Conservation (phyloP, 30 jellyfish, hydroid and myxozoan genomes). For the Pseudorhiza aurosa region DNA sequence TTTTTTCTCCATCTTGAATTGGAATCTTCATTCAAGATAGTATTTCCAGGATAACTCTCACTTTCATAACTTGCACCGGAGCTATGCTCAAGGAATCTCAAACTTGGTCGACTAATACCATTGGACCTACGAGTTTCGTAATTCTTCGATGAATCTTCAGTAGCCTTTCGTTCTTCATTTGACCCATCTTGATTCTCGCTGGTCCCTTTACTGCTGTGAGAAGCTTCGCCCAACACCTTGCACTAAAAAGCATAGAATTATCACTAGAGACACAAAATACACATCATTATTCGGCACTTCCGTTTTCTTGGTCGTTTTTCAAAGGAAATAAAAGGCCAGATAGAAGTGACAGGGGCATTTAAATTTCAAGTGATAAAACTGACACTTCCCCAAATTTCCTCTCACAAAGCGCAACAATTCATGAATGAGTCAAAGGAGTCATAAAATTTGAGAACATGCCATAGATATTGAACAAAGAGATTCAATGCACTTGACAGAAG, state of each 20-base stretch:
- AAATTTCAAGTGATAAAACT: no score
- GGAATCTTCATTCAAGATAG: neutral
- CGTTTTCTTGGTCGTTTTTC: no score
- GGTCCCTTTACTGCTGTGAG: neutral
- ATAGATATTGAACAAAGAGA: no score
- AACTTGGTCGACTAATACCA: constrained; percentile 61
- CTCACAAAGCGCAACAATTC: no score
- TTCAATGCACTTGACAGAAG: no score
- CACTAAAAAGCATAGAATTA: neutral
- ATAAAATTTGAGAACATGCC: no score
- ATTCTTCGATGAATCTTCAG: constrained; percentile 27
- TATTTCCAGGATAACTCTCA: neutral
- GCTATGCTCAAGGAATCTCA: constrained; percentile 53
- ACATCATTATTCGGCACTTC: no score
- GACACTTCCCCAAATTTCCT: no score
- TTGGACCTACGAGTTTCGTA: constrained; percentile 58
- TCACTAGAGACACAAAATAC: no score
- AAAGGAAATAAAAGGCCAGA: no score
- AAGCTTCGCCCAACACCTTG: constrained; percentile 20
- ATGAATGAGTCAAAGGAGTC: no score
- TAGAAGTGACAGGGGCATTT: no score
- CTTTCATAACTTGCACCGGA: constrained; percentile 1
- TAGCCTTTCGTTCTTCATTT: neutral
- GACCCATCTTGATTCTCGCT: neutral
- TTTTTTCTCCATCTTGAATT: neutral